phyloP scores from a whole-genome alignment of 2,888 invertebrate species.

The Eudemis profundana region DNA sequence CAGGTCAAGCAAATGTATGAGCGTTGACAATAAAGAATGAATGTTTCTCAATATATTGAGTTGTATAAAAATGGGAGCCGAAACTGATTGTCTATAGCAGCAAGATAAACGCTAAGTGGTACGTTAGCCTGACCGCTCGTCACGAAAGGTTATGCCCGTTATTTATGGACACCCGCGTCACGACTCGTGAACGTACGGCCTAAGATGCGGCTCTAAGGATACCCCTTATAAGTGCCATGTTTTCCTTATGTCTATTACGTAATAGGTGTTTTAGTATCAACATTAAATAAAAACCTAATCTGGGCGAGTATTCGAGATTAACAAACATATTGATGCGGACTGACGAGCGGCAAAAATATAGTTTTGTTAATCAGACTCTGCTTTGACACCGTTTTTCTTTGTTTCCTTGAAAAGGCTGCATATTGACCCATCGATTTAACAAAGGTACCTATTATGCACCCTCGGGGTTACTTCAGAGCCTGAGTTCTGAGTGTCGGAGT shows the following conservation, averaged over 20 bases:
- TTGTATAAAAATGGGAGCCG: conserved; percentile 52
- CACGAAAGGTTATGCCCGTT: conserved; percentile 67
- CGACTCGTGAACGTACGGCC: conserved; percentile 54
- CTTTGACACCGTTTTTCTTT: no score
- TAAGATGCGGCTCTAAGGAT: conserved; percentile 22
- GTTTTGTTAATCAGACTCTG: no score
- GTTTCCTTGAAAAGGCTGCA: no score
- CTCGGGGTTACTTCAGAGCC: no score
- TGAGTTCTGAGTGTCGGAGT: no score
- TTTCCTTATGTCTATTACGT: conserved; percentile 5
- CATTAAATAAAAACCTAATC: not conserved
- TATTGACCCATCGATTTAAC: no score
- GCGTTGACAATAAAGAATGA: not conserved
- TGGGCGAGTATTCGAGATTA: no score
- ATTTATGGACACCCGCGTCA: conserved; percentile 61
- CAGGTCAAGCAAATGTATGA: no score
- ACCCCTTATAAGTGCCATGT: conserved; percentile 14
- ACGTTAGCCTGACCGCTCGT: conserved; percentile 56
- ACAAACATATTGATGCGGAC: no score
- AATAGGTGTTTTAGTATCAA: not conserved
- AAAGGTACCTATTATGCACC: no score
- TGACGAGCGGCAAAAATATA: no score
- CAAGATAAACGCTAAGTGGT: conserved; percentile 64
- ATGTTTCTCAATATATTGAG: conserved; percentile 5
- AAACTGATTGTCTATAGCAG: conserved; percentile 55